Base-by-base conservation (phyloP, 1,140 invertebrate species). In the Brachionus rotundiformis region DNA sequence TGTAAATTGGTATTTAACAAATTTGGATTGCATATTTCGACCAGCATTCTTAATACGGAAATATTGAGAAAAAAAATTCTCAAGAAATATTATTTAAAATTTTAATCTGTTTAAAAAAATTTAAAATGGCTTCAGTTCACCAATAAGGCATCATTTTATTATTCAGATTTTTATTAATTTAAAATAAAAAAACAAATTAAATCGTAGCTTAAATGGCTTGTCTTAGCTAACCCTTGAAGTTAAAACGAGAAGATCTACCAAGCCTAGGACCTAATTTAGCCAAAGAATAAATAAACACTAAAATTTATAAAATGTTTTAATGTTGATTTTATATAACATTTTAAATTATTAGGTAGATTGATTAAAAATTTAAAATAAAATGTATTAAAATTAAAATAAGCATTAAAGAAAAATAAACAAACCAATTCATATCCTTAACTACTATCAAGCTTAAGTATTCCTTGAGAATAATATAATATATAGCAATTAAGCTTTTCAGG, bases 21-120 rank as follows among this genome's bases (percentile, higher is more conserved):
- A 27, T 73, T 73, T 25, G 19, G 36, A 44, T 73, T 73, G 11
- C 36, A 44, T 73, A 73, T 73, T 73, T 73, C 68, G 23, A 73
- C 68, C 16, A 73, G 19, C 68, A 73, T 73, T 44, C 23, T 27
- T 44, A 31, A 68, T n/a, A 23, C 47, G 36, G 16, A 3, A 39
- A 19, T 68, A n/a, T 23, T 8, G 1, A 36, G 13, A 27, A 19
- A 16, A 16, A 71, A 71, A 71, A 29, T 31, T 33, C 10, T 29
- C 13, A 63, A 65, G 1, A 65, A n/a, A 31, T 11, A 10, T 31
- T 31, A 19, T 7, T 54, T 54, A 54, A 54, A 54, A 54, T 16
- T 54, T 54, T 5, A 54, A 54, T 54, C 23, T 54, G 19, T 54
- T 54, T 54, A 6, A 54, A 25, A 19, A 8, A 7, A n/a, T n/a